Conservation (phyloP, 2,797 vertebrate species). For the Sebastes goodei region DNA sequence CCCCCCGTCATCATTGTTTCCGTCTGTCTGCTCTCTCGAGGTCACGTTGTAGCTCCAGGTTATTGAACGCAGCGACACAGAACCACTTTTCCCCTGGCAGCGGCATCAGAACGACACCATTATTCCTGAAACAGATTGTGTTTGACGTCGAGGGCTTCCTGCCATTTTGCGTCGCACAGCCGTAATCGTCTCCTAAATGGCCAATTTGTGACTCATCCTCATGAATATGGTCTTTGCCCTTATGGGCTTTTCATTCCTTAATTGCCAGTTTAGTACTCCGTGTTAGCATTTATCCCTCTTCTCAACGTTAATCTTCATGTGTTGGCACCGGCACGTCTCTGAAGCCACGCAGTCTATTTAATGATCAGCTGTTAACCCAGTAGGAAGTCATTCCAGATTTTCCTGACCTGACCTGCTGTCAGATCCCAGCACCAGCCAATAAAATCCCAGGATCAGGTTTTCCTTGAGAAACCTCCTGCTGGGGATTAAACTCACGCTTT, state of each 20-base stretch:
- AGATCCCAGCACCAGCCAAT: conserved; percentile 34
- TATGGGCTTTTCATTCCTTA: conserved; percentile 17
- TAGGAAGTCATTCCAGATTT: conserved; percentile 25
- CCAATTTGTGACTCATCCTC: conserved; percentile 44
- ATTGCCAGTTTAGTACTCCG: conserved; percentile 19
- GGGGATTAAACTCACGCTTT: conserved; percentile 59
- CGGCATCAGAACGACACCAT: conserved; percentile 21
- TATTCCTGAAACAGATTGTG: conserved; percentile 40
- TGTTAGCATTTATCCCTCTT: conserved; percentile 2
- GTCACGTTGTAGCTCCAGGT: conserved; percentile 19
- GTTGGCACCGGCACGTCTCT: neutral
- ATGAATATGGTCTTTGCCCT: conserved; percentile 15
- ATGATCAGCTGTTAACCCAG: conserved; percentile 29
- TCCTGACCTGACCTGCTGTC: conserved; percentile 36
- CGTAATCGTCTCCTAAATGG: conserved; percentile 37
- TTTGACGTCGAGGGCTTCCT: conserved; percentile 40
- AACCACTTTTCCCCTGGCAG: neutral
- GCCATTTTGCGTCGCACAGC: conserved; percentile 33
- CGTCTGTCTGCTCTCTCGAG: conserved; percentile 2
- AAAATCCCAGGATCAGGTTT: conserved; percentile 54
- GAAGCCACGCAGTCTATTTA: conserved; percentile 32
- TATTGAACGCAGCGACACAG: conserved; percentile 18
- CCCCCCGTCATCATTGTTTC: neutral
- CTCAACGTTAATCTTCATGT: conserved; percentile 12
- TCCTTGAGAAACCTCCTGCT: conserved; percentile 53